These are phyloP conservation scores for Athrips mouffetella DNA, from an alignment of 2,888 invertebrate genomes.

Conservation along the genomic window DNA sequence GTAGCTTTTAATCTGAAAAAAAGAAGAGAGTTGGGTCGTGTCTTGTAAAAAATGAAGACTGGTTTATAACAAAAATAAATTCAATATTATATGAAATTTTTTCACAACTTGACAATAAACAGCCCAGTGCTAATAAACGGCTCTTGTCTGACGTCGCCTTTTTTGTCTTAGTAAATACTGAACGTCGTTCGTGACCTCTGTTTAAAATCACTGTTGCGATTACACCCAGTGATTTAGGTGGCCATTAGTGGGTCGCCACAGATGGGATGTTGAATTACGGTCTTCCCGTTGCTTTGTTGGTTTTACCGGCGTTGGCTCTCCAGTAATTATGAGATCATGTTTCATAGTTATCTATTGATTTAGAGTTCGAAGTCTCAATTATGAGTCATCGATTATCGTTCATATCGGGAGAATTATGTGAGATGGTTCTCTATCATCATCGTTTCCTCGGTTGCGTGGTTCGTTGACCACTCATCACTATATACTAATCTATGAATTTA, in stretches of 20 bases:
- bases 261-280: conserved; percentile 67
- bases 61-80: conserved; percentile 17
- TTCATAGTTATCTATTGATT: conserved; percentile 70
- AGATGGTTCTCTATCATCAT: conserved; percentile 55
- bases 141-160: conserved; percentile 42
- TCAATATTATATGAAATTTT: conserved; percentile 32
- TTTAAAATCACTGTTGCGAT: conserved; percentile 67
- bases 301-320: conserved; percentile 57
- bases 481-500: conserved; percentile 34
- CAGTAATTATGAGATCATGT: conserved; percentile 73
- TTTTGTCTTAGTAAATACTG: conserved; percentile 64
- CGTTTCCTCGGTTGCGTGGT: conserved; percentile 42
- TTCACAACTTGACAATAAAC: conserved; percentile 50
- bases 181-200: conserved; percentile 71
- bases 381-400: conserved; percentile 66
- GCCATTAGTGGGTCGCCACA: conserved; percentile 64
- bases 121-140: conserved; percentile 45
- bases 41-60: too few species aligned
- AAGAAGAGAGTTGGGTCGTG: too few species aligned
- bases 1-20: too few species aligned
- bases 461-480: conserved; percentile 46
- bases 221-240: conserved; percentile 68
- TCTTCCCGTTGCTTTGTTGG: conserved; percentile 65
- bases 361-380: conserved; percentile 69
- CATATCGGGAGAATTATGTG: conserved; percentile 55